Percentiles rank a stretch among this genome's conserved stretches.
phyloP scores from a whole-genome alignment of 2,113 vertebrate species.

The Xiphophorus couchianus region DNA sequence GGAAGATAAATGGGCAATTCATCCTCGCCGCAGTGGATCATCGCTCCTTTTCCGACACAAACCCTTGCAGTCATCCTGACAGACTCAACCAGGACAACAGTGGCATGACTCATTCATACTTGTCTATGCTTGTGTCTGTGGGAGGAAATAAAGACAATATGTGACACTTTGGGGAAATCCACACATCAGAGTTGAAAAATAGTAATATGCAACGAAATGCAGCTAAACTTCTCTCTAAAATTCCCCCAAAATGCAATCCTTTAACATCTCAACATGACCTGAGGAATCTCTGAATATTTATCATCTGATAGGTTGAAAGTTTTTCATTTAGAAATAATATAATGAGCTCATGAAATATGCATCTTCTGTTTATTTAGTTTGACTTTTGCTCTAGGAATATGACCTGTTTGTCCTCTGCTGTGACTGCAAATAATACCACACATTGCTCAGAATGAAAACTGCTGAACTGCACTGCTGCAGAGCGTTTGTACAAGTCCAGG shows the following conservation, averaged over 20 bases:
- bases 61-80: conserved; percentile 30
- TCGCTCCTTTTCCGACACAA: conserved; percentile 17
- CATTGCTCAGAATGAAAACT: neutral
- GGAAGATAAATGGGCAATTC: neutral
- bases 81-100: conserved; percentile 18
- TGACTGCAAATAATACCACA: neutral
- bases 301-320: neutral
- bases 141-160: conserved; percentile 9
- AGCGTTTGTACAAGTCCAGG: neutral
- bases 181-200: neutral
- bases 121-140: conserved; percentile 5
- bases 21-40: neutral
- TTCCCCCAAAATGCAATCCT: neutral
- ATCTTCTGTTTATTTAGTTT: conserved; percentile 16
- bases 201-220: neutral
- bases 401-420: conserved; percentile 3
- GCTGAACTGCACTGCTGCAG: neutral
- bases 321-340: conserved; percentile 5
- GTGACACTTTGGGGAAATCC: conserved; percentile 4
- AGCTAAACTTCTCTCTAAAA: neutral
- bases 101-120: conserved; percentile 18
- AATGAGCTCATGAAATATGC: conserved; percentile 10
- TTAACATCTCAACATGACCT: neutral
- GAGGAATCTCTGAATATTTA: conserved; percentile 16
- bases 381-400: neutral